Evolutionary conservation across 2,888 invertebrate species (phyloP).

Genomic region (Pimpla rufipes): DNA sequence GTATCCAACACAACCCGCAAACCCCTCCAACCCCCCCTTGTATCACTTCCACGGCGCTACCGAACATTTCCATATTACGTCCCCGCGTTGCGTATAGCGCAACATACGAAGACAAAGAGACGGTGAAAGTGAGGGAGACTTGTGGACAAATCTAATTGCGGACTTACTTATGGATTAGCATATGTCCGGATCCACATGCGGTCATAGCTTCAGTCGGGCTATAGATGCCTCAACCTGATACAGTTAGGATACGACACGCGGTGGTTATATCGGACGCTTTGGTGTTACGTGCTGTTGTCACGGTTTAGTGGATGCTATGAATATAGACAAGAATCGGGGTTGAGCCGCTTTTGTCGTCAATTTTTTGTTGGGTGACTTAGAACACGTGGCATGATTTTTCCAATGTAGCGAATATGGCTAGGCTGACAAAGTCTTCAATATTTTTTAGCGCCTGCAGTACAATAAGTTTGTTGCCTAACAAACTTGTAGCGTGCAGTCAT

Average conservation of each 20-base stretch:
- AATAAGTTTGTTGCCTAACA: too few relatives aligned
- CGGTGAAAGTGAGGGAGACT: conserved; percentile 5
- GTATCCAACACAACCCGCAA: conserved; percentile 45
- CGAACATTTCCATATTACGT: conserved; percentile 70
- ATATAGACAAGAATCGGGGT: not conserved
- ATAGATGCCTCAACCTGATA: not conserved
- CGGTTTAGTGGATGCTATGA: not conserved
- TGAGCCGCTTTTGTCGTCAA: too few relatives aligned
- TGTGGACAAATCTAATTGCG: conserved; percentile 7
- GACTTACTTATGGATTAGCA: conserved; percentile 2
- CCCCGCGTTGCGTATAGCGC: not conserved
- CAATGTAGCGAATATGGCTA: too few relatives aligned
- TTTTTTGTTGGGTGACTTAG: too few relatives aligned
- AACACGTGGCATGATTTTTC: too few relatives aligned
- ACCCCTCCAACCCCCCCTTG: conserved; percentile 16
- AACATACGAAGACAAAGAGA: conserved; percentile 51
- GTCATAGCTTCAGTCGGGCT: conserved; percentile 7
- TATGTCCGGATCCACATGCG: not conserved
- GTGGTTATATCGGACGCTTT: not conserved
- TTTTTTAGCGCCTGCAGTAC: too few relatives aligned
- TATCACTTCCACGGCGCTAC: not conserved
- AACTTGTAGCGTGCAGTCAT: too few relatives aligned
- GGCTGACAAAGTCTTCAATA: too few relatives aligned
- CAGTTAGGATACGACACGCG: not conserved
- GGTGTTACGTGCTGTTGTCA: not conserved